Evolutionary conservation across 64 coral and sea anemone species (phyloP).

Genomic region (Pachyseris speciosa): DNA sequence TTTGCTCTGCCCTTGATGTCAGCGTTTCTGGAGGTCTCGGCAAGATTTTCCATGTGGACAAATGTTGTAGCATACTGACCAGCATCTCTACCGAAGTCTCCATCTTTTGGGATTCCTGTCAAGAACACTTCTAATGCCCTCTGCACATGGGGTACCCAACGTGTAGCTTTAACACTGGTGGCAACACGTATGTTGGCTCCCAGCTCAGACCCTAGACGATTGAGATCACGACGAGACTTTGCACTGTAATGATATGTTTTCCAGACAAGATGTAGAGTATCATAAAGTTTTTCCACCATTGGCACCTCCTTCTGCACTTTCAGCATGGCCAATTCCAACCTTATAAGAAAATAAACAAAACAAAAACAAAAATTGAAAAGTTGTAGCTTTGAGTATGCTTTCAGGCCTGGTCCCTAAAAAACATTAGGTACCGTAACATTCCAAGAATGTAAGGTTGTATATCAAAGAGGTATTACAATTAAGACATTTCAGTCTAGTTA

Average conservation of each 20-base stretch:
- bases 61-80: constrained; percentile 57
- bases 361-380: too few species aligned
- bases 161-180: constrained; percentile 28
- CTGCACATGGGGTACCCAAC: constrained; percentile 52
- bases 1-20: constrained; percentile 59
- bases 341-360: constrained; percentile 13
- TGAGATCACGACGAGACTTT: constrained; percentile 49
- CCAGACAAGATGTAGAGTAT: too few species aligned
- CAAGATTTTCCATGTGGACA: constrained; percentile 47
- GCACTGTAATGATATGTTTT: constrained; percentile 60
- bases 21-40: constrained; percentile 32
- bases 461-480: too few species aligned
- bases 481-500: not conserved
- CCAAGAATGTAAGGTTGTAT: too few species aligned
- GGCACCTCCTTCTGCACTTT: constrained; percentile 35
- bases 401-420: too few species aligned
- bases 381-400: too few species aligned
- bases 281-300: constrained; percentile 56
- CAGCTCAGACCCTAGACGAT: constrained; percentile 15
- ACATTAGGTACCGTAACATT: too few species aligned
- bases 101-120: constrained; percentile 12
- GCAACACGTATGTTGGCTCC: not conserved
- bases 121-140: constrained; percentile 6
- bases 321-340: constrained; percentile 33
- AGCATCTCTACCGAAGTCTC: constrained; percentile 29